These are phyloP conservation scores for Lithobates pipiens DNA, from an alignment of 2,797 vertebrate species.

Conservation along the genomic window DNA sequence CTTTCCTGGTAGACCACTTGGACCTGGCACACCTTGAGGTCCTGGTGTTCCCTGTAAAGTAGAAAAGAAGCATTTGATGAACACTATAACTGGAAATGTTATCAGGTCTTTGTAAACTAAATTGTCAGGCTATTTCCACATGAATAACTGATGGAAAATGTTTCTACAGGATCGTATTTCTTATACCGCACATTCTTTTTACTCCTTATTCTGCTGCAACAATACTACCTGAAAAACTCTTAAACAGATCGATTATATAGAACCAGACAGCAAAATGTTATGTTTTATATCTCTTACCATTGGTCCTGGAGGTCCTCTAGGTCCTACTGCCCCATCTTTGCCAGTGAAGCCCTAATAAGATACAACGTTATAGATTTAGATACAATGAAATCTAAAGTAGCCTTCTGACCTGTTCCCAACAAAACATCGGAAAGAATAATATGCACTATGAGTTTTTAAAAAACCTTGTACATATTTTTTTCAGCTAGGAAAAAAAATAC, in stretches of 20 bases:
- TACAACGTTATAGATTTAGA: not conserved
- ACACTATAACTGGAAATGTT: slow-evolving; percentile 22
- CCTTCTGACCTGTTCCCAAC: not conserved
- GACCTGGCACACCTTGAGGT: slow-evolving; percentile 86
- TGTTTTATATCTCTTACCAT: slow-evolving; percentile 77
- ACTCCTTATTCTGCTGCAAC: slow-evolving; percentile 3
- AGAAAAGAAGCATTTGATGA: slow-evolving; percentile 34
- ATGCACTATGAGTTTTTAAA: not conserved
- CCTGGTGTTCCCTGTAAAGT: slow-evolving; percentile 87
- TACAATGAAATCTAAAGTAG: not conserved
- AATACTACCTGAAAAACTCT: not conserved
- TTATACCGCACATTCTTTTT: not conserved
- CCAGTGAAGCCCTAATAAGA: slow-evolving; percentile 88
- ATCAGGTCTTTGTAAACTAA: slow-evolving; percentile 37
- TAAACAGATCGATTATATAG: not conserved
- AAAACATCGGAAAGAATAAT: not conserved
- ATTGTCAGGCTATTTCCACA: slow-evolving; percentile 34
- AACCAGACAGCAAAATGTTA: not conserved
- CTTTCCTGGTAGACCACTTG: slow-evolving; percentile 88
- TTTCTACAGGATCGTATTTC: slow-evolving; percentile 43
- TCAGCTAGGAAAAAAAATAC: too few species aligned
- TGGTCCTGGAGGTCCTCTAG: slow-evolving; percentile 88
- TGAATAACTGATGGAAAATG: slow-evolving; percentile 27
- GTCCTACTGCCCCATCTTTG: slow-evolving; percentile 89
- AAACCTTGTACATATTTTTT: too few species aligned